Evolutionary conservation across 2,888 invertebrate genomes (phyloP), one percentile per base, ranked within the genome.

Genomic region (Dynastes tityus): DNA sequence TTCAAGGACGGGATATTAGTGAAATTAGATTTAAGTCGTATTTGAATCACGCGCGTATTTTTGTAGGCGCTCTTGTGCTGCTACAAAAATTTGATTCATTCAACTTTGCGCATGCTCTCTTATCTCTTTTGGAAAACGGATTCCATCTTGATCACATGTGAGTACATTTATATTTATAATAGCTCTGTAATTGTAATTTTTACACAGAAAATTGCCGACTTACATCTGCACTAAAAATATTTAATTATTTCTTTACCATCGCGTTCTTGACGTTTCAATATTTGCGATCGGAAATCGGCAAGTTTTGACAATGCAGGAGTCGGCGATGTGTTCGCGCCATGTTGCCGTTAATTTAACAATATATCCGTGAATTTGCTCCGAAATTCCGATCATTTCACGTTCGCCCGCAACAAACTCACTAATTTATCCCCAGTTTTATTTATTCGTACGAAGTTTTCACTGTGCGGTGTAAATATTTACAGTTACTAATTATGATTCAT

Each of bases 81-180:
- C 77, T 77, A 74, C 76, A 74, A 75, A 75, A 27, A 40, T 77
- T 77, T 77, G 65, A 77, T 77, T 74, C 77, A 79, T 71, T 68
- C 55, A 68, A 73, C 64, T 65, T 64, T 64, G 78, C 94, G 93
- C 94, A 93, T 92, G 93, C 93, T 92, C 91, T 90, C 89, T 90
- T 90, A 90, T 91, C 91, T 92, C 93, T 94, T 94, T 94, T 94
- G 93, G 93, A 81, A 94, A 93, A 93, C 93, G 94, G 94, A 94
- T 93, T 94, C 94, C 95, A 94, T 94, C 94, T 93, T 91, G 94
- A 94, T 94, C 95, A 95, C 95, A 95, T 94, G 95, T 95, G 94
- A 95, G 95, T 95, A 93, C 74, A 76, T 73, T 81, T 74, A 75
- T 79, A 79, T 82, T 83, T 80, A 80, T 79, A 82, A 80, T 81